Evolutionary conservation across 1,140 invertebrate species (phyloP).

Genomic region (Ips typographus): DNA sequence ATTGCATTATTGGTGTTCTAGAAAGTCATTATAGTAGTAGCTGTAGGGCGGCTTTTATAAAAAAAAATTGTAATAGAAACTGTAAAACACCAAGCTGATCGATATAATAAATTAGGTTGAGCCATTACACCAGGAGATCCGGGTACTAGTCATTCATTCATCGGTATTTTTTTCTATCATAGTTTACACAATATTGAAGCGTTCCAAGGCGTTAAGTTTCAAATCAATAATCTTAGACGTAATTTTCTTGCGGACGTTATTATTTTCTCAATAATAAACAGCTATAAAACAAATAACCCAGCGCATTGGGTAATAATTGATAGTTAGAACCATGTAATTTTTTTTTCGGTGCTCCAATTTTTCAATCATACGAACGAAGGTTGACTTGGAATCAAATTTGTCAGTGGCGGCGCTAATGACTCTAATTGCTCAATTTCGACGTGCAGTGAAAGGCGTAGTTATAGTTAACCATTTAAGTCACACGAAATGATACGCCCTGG

Average conservation of each 20-base stretch:
- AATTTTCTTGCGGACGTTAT: neutral
- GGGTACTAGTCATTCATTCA: too few relatives aligned
- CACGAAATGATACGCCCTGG: slow-evolving; percentile 8
- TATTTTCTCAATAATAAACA: neutral
- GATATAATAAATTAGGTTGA: too few relatives aligned
- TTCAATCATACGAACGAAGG: slow-evolving; percentile 1
- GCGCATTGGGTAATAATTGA: slow-evolving; percentile 8
- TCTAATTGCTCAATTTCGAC: slow-evolving; percentile 16
- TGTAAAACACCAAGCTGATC: too few relatives aligned
- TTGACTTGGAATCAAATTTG: slow-evolving; percentile 18
- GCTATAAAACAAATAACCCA: neutral
- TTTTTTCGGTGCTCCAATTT: slow-evolving; percentile 1
- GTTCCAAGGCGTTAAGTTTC: too few relatives aligned
- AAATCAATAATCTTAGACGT: too few relatives aligned
- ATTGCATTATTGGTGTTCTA: too few relatives aligned
- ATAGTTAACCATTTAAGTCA: slow-evolving; percentile 7
- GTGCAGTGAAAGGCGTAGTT: slow-evolving; percentile 14
- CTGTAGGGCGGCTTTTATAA: too few relatives aligned
- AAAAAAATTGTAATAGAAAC: too few relatives aligned
- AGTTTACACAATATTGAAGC: too few relatives aligned
- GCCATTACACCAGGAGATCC: too few relatives aligned
- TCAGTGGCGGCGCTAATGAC: slow-evolving; percentile 13
- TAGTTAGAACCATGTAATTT: slow-evolving; percentile 5
- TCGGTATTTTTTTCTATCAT: too few relatives aligned
- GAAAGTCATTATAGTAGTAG: too few relatives aligned